Conservation (phyloP, 2,888 invertebrate species). For the Oscheius sp. region DNA sequence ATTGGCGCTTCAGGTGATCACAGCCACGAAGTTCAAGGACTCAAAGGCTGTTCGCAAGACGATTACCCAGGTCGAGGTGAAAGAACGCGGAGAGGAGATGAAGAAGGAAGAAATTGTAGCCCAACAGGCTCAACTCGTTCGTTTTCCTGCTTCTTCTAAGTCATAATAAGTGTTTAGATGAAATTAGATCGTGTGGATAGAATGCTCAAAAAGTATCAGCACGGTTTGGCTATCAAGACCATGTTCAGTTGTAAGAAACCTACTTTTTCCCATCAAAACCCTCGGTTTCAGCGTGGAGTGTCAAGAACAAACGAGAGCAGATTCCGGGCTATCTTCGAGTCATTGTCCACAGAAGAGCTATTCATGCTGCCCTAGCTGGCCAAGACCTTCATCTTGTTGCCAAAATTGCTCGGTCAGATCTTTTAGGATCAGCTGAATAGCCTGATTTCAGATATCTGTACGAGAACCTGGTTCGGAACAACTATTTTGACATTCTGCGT, state of each 20-base stretch:
- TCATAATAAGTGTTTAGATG: not conserved
- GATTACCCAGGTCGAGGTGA: conserved; percentile 42
- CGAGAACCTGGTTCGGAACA: conserved; percentile 71
- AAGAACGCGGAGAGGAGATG: conserved; percentile 37
- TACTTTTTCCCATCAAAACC: not conserved
- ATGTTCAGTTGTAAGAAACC: conserved; percentile 77
- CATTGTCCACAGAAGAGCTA: conserved; percentile 21
- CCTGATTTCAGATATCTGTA: conserved; percentile 82
- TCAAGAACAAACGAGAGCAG: conserved; percentile 6
- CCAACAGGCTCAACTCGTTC: conserved; percentile 21
- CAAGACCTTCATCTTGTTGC: conserved; percentile 79
- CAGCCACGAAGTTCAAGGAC: conserved; percentile 34
- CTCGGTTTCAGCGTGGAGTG: conserved; percentile 16
- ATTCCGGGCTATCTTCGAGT: conserved; percentile 24
- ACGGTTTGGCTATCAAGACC: conserved; percentile 83
- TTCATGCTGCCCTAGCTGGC: conserved; percentile 25
- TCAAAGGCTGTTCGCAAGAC: conserved; percentile 38
- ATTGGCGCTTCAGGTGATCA: conserved; percentile 21
- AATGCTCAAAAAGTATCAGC: conserved; percentile 84
- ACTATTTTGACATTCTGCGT: conserved; percentile 63
- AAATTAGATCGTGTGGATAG: conserved; percentile 79
- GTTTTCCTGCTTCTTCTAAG: not conserved
- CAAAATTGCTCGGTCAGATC: conserved; percentile 82
- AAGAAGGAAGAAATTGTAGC: conserved; percentile 42
- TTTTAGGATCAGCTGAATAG: conserved; percentile 38